Evolutionary conservation across 2,888 invertebrate genomes (phyloP), one percentile per base, ranked within the genome.

Genomic region (Callosobruchus maculatus): DNA sequence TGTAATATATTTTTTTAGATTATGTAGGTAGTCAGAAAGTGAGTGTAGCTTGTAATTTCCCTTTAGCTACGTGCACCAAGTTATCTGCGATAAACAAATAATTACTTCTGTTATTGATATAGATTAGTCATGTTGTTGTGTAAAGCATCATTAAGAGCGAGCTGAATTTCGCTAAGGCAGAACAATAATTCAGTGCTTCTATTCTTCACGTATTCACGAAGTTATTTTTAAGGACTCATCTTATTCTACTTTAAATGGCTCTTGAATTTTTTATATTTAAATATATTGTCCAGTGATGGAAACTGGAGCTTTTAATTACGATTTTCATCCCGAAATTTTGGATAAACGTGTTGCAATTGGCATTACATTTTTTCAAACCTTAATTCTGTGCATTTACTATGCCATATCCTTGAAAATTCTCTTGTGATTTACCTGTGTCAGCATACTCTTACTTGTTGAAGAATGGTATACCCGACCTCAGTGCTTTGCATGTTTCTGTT

Each of bases 41-140:
- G 82, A 82, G 82, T 84, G 82, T 83, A 83, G 84, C 79, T 81
- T 82, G 83, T 83, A 84, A 84, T 85, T 84, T 84, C 85, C 82
- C 83, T 82, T 82, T 81, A 21, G 7, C 68, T 68, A 20, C 22
- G 21, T 77, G 77, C 78, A 78, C 78, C 77, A 77, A 77, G 73
- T 70, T 78, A 76, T 78, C 77, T 77, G 78, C 78, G 78, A 78
- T 78, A 78, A 77, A 68, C 7, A 20, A n/a, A n/a, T 21, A 22
- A n/a, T 68, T 68, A 21, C 21, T 68, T 21, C 22, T 78, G 71
- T 77, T 74, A 71, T 77, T 77, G 77, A 75, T 76, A 72, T 73
- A 71, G 73, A 71, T 74, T 72, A 73, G 72, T 78, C 21, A 20
- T 9, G 21, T 68, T 68, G 1, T 21, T 68, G 22, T 68, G 2